Base-by-base conservation (phyloP, 2,888 invertebrate genomes). In the Microctonus brassicae region DNA sequence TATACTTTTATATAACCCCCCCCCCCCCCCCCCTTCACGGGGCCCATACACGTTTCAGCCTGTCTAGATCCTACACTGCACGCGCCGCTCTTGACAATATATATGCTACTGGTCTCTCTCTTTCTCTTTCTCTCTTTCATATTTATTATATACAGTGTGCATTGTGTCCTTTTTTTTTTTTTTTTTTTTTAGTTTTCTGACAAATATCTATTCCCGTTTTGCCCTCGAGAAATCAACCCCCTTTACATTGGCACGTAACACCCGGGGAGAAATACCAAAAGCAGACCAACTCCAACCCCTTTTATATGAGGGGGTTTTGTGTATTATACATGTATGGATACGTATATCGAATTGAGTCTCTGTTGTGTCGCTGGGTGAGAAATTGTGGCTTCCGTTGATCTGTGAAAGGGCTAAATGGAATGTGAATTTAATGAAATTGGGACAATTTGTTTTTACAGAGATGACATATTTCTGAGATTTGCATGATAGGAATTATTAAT, bases 31-130 rank as follows among this genome's bases (percentile, higher is more conserved):
- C 47, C 4, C 36, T 73, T 68, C 78, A 73, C 78, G 71, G 47
- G 47, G 6, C 47, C 47, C n/a, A n/a, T 39, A 76, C 80, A 77
- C 79, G 74, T 68, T 74, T 61, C 75, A 76, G 74, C n/a, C 77
- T 77, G 75, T 76, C 77, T 76, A 69, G 70, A 76, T 73, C 75
- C 77, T 77, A 76, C 77, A 76, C 78, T 76, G 76, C 76, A 73
- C 73, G 75, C 76, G 76, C 73, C 76, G 74, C 64, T 73, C 76
- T 64, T 69, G 72, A 73, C 74, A 68, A 71, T 58, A 57, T 58
- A 26, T n/a, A n/a, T n/a, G n/a, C n/a, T n/a, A n/a, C n/a, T n/a
- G n/a, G n/a, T n/a, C n/a, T n/a, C n/a, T n/a, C n/a, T n/a, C n/a
- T n/a, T 65, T 69, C 69, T 36, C 55, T 67, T 65, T 69, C 69